These are phyloP conservation scores for Epiblema foenella DNA, from an alignment of 2,888 invertebrate species.

Conservation along the genomic window DNA sequence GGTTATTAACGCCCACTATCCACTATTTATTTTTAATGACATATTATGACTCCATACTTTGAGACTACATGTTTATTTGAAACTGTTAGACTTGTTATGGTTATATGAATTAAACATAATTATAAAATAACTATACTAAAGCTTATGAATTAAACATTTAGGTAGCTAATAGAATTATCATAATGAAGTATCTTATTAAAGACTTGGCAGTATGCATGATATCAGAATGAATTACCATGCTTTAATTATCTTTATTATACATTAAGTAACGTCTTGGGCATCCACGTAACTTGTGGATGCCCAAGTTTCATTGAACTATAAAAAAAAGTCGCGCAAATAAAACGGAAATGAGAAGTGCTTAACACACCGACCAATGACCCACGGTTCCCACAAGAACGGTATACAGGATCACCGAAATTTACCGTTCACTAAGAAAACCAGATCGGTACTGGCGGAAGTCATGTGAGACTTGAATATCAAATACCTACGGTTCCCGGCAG, in stretches of 20 bases:
- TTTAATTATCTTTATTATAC: background rate
- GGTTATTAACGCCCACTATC: no score
- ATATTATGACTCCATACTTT: no score
- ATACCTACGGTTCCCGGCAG: background rate
- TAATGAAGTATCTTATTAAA: no score
- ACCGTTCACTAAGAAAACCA: slow-evolving; percentile 39
- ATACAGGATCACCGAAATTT: slow-evolving; percentile 39
- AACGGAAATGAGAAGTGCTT: slow-evolving; percentile 42
- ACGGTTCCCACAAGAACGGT: slow-evolving; percentile 38
- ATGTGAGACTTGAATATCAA: background rate
- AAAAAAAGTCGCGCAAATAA: slow-evolving; percentile 32
- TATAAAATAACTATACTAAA: no score
- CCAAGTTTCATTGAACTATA: slow-evolving; percentile 31
- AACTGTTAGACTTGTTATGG: no score
- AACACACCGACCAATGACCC: slow-evolving; percentile 41
- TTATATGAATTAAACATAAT: no score
- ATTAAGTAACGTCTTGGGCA: background rate
- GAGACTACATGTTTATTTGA: no score
- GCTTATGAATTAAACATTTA: no score
- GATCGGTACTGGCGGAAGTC: slow-evolving; percentile 24
- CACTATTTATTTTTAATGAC: no score
- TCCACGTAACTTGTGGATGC: background rate
- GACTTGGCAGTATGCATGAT: no score
- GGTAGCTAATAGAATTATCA: no score
- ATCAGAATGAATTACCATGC: no score